Evolutionary conservation across 2,113 vertebrate species (phyloP).

Genomic region (Garra rufa): DNA sequence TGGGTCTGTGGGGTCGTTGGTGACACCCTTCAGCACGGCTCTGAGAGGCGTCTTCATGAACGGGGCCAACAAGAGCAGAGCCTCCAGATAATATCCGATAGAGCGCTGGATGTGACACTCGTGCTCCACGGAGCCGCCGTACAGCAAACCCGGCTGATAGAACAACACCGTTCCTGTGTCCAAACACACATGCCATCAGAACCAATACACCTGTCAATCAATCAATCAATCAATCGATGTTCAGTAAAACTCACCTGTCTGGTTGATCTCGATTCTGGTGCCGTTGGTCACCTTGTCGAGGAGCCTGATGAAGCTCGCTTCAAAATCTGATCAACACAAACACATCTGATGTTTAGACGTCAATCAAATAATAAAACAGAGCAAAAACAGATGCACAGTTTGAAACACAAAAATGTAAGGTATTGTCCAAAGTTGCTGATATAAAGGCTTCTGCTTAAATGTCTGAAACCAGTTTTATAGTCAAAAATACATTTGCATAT

Average conservation of each 20-base stretch:
- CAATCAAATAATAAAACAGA: background rate
- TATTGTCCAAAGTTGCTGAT: background rate
- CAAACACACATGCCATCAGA: background rate
- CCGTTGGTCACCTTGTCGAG: conserved; percentile 97
- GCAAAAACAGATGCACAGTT: background rate
- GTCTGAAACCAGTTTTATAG: too few relatives aligned
- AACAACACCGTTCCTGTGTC: conserved; percentile 87
- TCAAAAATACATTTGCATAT: background rate
- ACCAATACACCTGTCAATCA: background rate
- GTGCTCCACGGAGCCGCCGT: conserved; percentile 87
- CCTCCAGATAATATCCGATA: conserved; percentile 93
- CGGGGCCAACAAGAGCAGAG: conserved; percentile 90
- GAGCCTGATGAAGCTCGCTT: conserved; percentile 94
- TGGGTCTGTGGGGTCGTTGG: conserved; percentile 89
- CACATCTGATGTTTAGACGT: background rate
- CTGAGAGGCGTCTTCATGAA: conserved; percentile 91
- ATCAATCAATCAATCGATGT: background rate
- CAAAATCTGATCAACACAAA: conserved; percentile 83
- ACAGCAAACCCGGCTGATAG: conserved; percentile 91
- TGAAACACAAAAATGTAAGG: background rate
- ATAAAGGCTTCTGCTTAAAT: background rate
- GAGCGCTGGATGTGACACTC: conserved; percentile 87
- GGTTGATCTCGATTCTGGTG: conserved; percentile 95
- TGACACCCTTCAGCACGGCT: conserved; percentile 88
- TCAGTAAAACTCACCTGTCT: conserved; percentile 83